These are phyloP conservation scores for Hippolais icterina DNA, from an alignment of 2,113 vertebrate species.

Conservation along the genomic window DNA sequence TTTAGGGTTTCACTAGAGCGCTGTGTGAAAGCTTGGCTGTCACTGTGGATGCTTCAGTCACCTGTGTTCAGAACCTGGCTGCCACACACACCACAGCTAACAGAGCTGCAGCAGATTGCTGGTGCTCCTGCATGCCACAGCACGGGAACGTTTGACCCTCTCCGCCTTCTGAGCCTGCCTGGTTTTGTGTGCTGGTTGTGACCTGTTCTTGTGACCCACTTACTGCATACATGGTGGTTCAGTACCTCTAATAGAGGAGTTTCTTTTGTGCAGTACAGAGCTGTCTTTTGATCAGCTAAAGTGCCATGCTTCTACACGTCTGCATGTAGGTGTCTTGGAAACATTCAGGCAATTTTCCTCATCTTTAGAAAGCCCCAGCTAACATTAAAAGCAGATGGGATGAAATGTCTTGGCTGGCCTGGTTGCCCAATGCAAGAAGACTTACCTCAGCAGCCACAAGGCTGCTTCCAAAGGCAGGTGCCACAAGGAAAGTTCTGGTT, in stretches of 20 bases:
- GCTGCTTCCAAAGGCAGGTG: background rate
- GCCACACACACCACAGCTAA: background rate
- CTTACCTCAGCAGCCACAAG: background rate
- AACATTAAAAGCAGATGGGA: background rate
- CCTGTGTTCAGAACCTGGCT: background rate
- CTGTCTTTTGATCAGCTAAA: background rate
- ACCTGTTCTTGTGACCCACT: background rate
- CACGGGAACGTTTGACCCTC: background rate
- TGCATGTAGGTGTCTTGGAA: background rate
- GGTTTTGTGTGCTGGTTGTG: background rate
- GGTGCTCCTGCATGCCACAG: background rate
- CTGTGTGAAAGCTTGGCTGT: fast-evolving
- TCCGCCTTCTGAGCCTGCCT: background rate
- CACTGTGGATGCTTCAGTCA: fast-evolving
- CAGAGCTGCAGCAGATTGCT: background rate
- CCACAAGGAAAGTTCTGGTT: background rate
- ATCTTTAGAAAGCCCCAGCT: background rate
- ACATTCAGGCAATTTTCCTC: background rate
- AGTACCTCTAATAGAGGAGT: background rate
- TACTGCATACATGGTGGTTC: fast-evolving
- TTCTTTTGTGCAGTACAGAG: background rate
- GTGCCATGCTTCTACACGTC: background rate
- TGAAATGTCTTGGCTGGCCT: background rate
- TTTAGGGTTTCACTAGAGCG: fast-evolving
- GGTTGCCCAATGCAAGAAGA: background rate